Percentiles rank a stretch among this genome's conserved stretches.
Evolutionary conservation across 2,888 invertebrate genomes (phyloP).

Genomic region (Phengaris arion): DNA sequence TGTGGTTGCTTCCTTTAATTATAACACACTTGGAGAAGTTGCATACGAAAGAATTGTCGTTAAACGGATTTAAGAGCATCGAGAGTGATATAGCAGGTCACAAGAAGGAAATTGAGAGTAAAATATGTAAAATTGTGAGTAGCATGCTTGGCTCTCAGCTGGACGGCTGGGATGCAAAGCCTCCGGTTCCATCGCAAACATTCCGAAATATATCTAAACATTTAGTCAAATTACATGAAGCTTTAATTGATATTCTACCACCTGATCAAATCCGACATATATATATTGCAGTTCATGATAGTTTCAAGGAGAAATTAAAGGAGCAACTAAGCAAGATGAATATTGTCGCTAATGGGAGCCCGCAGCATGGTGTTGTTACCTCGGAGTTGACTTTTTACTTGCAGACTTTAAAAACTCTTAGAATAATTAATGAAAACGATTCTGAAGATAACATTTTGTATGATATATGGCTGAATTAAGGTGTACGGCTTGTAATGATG

Average conservation of each 20-base stretch:
- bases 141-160: conserved; percentile 90
- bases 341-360: conserved; percentile 96
- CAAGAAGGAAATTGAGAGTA: conserved; percentile 94
- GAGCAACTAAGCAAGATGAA: conserved; percentile 92
- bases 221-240: conserved; percentile 94
- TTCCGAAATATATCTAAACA: conserved; percentile 93
- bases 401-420: conserved; percentile 89
- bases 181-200: conserved; percentile 95
- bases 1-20: conserved; percentile 88
- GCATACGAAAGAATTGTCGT: conserved; percentile 70
- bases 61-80: conserved; percentile 83
- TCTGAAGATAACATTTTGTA: conserved; percentile 87
- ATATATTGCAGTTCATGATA: conserved; percentile 88
- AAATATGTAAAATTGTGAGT: conserved; percentile 94
- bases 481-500: conserved; percentile 28
- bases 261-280: conserved; percentile 86
- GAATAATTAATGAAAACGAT: conserved; percentile 86
- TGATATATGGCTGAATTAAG: conserved; percentile 88
- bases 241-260: conserved; percentile 91
- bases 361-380: conserved; percentile 96
- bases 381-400: conserved; percentile 94
- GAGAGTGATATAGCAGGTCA: conserved; percentile 92
- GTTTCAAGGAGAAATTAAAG: conserved; percentile 91
- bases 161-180: conserved; percentile 94
- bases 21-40: conserved; percentile 83